phyloP scores from a whole-genome alignment of 2,888 invertebrate genomes.

The Drosophila neonasuta region DNA sequence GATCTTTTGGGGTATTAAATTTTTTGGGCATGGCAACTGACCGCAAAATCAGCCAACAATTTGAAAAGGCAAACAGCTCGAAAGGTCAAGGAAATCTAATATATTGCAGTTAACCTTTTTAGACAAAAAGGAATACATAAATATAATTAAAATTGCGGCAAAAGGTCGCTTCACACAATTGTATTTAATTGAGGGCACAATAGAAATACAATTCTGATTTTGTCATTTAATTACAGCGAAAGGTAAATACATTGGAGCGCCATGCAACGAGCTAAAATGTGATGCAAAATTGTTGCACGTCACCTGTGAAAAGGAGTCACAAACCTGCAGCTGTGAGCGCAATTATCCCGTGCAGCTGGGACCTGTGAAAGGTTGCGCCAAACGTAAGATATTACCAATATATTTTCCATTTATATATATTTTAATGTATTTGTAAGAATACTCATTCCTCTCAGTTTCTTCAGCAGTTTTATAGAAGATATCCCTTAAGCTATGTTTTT shows the following conservation, averaged over 20 bases:
- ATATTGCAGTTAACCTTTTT: conserved; percentile 14
- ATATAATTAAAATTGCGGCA: neutral
- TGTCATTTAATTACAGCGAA: conserved; percentile 84
- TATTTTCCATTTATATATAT: neutral
- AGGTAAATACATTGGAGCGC: conserved; percentile 90
- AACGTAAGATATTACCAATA: conserved; percentile 86
- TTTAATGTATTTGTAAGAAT: no score
- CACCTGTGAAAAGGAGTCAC: conserved; percentile 87
- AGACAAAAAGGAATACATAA: conserved; percentile 3
- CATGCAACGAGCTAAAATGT: conserved; percentile 88
- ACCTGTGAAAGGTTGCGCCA: conserved; percentile 90
- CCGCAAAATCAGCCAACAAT: conserved; percentile 29
- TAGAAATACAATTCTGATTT: neutral
- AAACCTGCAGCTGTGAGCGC: conserved; percentile 90
- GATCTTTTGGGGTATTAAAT: conserved; percentile 53
- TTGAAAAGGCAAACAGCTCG: conserved; percentile 32
- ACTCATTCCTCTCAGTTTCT: no score
- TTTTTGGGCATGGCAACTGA: conserved; percentile 16
- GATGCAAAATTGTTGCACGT: conserved; percentile 89
- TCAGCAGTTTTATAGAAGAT: no score
- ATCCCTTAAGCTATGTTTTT: no score
- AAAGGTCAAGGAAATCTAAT: conserved; percentile 51
- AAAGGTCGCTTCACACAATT: neutral
- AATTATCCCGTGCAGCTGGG: conserved; percentile 92
- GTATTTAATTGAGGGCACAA: neutral